Evolutionary conservation across 2,113 vertebrate species (phyloP), one percentile per base, ranked within the genome.

Genomic region (Thermophis baileyi): DNA sequence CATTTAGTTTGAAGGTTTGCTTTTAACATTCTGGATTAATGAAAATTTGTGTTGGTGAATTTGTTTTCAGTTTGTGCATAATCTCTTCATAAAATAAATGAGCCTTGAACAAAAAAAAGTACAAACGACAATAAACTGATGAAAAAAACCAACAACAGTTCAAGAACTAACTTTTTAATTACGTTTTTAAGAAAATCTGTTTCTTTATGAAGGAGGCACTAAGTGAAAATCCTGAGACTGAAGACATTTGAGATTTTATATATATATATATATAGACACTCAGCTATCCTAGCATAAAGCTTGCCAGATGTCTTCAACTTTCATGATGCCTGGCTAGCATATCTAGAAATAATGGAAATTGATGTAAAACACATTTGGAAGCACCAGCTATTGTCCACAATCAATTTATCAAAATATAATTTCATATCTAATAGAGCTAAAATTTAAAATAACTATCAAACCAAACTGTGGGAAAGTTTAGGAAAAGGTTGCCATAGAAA

Each of bases 11-110:
- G 50, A 92, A 24, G 69, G n/a, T 30, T 92, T 89, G 46, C 51
- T 92, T 81, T 92, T 88, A 55, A 85, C 69, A 81, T 88, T 89
- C 87, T 55, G 63, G 49, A 89, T 54, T 47, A 81, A 89, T 49
- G 44, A 88, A 92, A 63, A 35, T 74, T 74, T 81, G 25, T 89
- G 4, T 60, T 27, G 3, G 24, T 92, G 60, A 92, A 55, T 81
- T 54, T 85, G 87, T 89, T 85, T 92, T 85, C 51, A 24, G 24
- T 74, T 46, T 88, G 49, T 81, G 60, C 35, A 74, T 92, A 89
- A 92, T 54, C 87, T 63, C 47, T 54, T 92, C 87, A 88, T 81
- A 92, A 92, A 92, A 88, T 51, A 91, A 60, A 88, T 63, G 55
- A 92, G n/a, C 20, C n/a, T 87, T 88, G 86, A 60, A 49, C 85